Evolutionary conservation across 2,113 vertebrate genomes (phyloP), one percentile per base, ranked within the genome.

Genomic region (Macroglossus sobrinus): DNA sequence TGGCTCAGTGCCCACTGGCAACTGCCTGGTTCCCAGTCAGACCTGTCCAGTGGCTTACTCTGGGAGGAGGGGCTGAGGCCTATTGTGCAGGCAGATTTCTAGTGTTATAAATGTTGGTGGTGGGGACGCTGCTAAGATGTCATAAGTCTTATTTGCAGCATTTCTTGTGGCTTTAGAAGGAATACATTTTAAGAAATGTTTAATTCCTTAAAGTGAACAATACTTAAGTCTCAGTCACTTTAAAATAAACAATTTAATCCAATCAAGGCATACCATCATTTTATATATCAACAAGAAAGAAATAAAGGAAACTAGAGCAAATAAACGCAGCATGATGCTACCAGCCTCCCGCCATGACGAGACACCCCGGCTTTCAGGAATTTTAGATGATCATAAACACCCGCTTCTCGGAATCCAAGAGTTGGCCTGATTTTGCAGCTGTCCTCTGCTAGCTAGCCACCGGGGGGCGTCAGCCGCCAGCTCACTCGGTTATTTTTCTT

Each of bases 241-340:
- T 78, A 64, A 74, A 79, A 80, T 30, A 22, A 68, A 45, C 57
- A 5, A 24, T 64, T 63, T 84, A 40, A 71, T 64, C 19, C 63
- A 61, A 19, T 57, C 16, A 45, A 84, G 76, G n/a, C 4, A 61
- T 7, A 28, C 10, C 13, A 35, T 50, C 61, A 47, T 43, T 84
- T 69, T 57, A 47, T 28, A 71, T 8, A 19, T 45, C 19, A 72
- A 14, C 38, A 35, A 76, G 11, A 26, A 80, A 74, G 76, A 13
- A 63, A 66, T 55, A n/a, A 85, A 74, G 35, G 35, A 50, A 40
- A 68, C 9, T 1, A 26, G 0, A n/a, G 35, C 40, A 24, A 33
- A 18, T 0, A 10, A 24, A 12, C 0, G 4, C 5, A 10, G 33
- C 75, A 10, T 2, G 30, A 33, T 1, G 28, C 30, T 2, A 0